Base-by-base conservation (phyloP, 2,113 vertebrate genomes). In the Oreochromis niloticus region DNA sequence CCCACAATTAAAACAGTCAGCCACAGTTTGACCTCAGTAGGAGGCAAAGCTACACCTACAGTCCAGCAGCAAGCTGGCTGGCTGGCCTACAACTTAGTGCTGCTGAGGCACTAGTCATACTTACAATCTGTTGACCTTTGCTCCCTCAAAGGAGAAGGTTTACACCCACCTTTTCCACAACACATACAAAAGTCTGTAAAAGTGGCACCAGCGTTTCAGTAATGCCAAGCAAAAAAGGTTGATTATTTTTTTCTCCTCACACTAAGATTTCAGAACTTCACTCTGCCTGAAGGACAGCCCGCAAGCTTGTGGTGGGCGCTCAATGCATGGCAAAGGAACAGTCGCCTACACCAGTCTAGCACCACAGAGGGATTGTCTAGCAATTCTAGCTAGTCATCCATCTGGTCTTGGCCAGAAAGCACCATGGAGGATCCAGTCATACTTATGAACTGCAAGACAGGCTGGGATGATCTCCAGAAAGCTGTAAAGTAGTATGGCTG, bases 341-440 rank as follows among this genome's bases (percentile, higher is more conserved):
- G 91, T 91, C 92, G 91, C 95, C 94, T 91, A 92, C 92, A 92
- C 89, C 83, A 85, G 93, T 95, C 95, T 96, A 95, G 95, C 95
- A 95, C 95, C 95, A 90, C 94, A 93, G 95, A 95, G 66, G 92
- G 93, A 91, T 56, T 85, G 93, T 95, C 93, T 94, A 93, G 91
- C 87, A 85, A 87, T 48, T 84, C 82, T 66, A 88, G 89, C 93
- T 93, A 94, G 91, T 84, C 94, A 89, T 93, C 95, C 88, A 89
- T 95, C 94, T 95, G 93, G 91, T 91, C 88, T 84, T 92, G 90
- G 87, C 87, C 85, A 85, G 81, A 91, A 92, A 94, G 94, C 95
- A 95, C 93, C 92, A 89, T 85, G 84, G 63, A 93, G 85, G 83
- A 93, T 87, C 91, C 80, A 93, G 92, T 92, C 88, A 89, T 41